Conservation (phyloP, 2,113 vertebrate species). For the Budorcas taxicolor region DNA sequence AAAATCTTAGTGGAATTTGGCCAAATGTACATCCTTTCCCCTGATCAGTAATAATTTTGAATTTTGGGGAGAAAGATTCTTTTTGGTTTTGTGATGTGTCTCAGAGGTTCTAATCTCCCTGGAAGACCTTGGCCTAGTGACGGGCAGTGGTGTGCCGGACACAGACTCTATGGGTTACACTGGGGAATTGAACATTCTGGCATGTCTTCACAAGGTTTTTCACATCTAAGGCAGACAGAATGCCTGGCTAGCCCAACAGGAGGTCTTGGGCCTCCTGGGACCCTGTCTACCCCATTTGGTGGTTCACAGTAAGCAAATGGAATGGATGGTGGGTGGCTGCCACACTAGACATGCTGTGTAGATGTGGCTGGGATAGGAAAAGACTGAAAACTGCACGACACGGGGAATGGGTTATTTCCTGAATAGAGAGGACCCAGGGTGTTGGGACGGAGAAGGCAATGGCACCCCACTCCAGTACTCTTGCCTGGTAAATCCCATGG, state of each 20-base stretch:
- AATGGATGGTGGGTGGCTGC: not conserved
- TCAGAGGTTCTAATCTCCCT: not conserved
- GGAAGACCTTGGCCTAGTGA: not conserved
- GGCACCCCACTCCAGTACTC: too few species aligned
- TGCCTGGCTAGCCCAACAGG: not conserved
- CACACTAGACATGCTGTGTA: not conserved
- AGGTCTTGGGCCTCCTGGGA: not conserved
- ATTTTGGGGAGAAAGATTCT: not conserved
- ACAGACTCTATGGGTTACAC: not conserved
- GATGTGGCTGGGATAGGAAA: not conserved
- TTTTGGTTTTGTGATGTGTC: conserved; percentile 48
- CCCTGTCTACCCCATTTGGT: not conserved
- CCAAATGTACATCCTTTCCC: not conserved
- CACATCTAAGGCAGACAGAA: not conserved
- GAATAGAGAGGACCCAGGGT: not conserved
- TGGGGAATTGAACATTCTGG: not conserved
- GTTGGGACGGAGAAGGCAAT: too few species aligned
- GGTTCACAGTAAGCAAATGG: not conserved
- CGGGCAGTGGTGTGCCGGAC: too few species aligned
- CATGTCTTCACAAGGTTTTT: not conserved
- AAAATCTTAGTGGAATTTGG: not conserved
- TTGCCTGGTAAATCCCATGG: too few species aligned
- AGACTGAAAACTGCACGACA: not conserved
- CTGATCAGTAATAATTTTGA: not conserved
- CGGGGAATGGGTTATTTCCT: not conserved